Evolutionary conservation across 1,140 invertebrate species (phyloP), one percentile per base, ranked within the genome.

Genomic region (Neoseiulus cucumeris): DNA sequence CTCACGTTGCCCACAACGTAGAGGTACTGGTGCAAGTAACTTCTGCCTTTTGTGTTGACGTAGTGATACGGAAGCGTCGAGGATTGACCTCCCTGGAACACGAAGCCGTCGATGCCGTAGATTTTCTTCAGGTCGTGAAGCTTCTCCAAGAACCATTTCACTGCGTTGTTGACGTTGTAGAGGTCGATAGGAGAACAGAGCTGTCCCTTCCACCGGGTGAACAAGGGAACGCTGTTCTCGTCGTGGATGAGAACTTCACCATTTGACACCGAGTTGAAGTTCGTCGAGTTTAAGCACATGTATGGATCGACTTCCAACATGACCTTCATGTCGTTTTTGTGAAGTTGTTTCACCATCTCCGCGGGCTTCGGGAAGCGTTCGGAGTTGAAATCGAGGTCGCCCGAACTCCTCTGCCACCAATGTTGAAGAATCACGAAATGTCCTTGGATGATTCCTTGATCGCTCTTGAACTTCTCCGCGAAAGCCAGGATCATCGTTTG

Each of bases 151-250:
- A 59, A 59, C 51, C 51, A 59, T 14, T 25, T 25, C 2, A 59
- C 51, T 2, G 51, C 51, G 14, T 25, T 59, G 9, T 59, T 59
- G 12, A 33, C 22, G 22, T 33, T 59, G 22, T 59, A 59, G 22
- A 59, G 51, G 22, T 59, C 51, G 51, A 59, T 59, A 59, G 51
- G 51, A 17, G 51, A 59, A 20, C 51, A 59, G 51, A 59, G 51
- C 33, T 59, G 51, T 17, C 51, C 51, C 9, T 59, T 59, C 51
- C 51, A 59, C 17, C 51, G 51, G 33, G 51, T 59, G 51, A 59
- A 59, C 17, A 59, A 17, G 22, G 51, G 51, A 6, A 59, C 51
- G 51, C 33, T 59, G 51, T 59, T 59, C 25, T 59, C 51, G 22
- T 59, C 51, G 9, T 59, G 51, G 33, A 59, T 59, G 17, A 59